Base-by-base conservation (phyloP, 2,888 invertebrate species). In the Sinopyrophorus schimmeli region DNA sequence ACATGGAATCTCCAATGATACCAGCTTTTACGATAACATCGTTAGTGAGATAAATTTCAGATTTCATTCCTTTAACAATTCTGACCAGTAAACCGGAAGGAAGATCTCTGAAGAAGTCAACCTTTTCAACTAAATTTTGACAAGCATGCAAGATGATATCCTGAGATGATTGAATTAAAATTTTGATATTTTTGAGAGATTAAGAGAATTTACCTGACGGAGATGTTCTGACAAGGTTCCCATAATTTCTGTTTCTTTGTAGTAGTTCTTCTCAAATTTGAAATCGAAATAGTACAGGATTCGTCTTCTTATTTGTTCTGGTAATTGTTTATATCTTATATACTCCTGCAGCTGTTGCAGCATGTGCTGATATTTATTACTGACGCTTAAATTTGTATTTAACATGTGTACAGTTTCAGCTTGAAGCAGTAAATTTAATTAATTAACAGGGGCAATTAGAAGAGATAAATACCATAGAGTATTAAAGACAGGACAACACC, bases 1-100 rank as follows among this genome's bases (percentile, higher is more conserved):
- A 84, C 82, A 84, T 82, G 64, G 79, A 79, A 50, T 81, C 78
- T 0, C 82, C 83, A 9, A 71, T 64, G 10, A 77, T 76, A 0
- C 81, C 81, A 0, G 80, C 78, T 46, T 78, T 77, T 5, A 80
- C 69, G 24, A 85, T 79, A 14, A 79, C 68, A 63, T 84, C 84
- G 42, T 79, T 77, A 1, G 80, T 78, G 39, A 84, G 69, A 67
- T 77, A 83, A 20, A 82, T 75, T 64, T 83, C 82, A 3, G 76
- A 74, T 28, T 72, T 74, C 14, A 84, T 68, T 57, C 76, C 73
- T 17, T 75, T 71, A 1, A 82, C 74, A 18, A 84, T 74, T 1
- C 76, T 70, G 3, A 76, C 75, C n/a, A 82, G 68, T 23, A 77
- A 62, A 5, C 68, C 59, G 5, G 71, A 67, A 0, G 80, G 75